phyloP scores from a whole-genome alignment of 2,797 vertebrate species.

The Poecilia velifera region DNA sequence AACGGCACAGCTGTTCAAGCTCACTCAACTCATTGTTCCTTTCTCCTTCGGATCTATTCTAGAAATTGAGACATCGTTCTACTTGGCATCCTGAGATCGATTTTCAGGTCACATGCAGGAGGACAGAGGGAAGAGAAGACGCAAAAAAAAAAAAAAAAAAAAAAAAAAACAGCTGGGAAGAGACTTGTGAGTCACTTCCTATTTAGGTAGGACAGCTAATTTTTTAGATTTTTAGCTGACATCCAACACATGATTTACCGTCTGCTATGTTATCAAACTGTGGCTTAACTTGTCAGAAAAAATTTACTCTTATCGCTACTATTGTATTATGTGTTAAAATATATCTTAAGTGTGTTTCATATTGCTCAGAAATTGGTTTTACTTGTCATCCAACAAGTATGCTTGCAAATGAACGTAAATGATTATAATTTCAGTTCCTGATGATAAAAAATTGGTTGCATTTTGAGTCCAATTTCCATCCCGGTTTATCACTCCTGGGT shows the following conservation, averaged over 20 bases:
- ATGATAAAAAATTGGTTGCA: background rate
- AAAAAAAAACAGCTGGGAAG: background rate
- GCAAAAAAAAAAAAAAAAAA: background rate
- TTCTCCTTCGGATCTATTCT: background rate
- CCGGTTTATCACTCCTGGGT: background rate
- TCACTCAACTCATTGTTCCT: background rate
- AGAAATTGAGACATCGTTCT: slow-evolving; percentile 9
- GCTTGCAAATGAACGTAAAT: background rate
- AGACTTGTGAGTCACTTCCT: background rate
- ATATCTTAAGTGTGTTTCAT: background rate
- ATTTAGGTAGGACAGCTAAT: background rate
- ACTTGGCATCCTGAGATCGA: slow-evolving; percentile 5
- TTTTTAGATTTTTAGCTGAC: background rate
- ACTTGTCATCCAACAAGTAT: background rate
- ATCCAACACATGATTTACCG: slow-evolving; percentile 13
- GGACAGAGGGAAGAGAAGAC: slow-evolving; percentile 4
- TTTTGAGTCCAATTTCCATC: background rate
- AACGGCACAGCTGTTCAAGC: too few relatives aligned
- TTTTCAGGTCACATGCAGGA: slow-evolving; percentile 6
- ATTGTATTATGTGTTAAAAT: background rate
- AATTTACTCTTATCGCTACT: background rate
- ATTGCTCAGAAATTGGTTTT: background rate
- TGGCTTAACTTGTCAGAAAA: slow-evolving; percentile 1
- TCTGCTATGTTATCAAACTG: slow-evolving; percentile 12
- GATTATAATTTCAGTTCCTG: background rate